Base-by-base conservation (phyloP, 2,797 vertebrate genomes). In the Vultur gryphus region DNA sequence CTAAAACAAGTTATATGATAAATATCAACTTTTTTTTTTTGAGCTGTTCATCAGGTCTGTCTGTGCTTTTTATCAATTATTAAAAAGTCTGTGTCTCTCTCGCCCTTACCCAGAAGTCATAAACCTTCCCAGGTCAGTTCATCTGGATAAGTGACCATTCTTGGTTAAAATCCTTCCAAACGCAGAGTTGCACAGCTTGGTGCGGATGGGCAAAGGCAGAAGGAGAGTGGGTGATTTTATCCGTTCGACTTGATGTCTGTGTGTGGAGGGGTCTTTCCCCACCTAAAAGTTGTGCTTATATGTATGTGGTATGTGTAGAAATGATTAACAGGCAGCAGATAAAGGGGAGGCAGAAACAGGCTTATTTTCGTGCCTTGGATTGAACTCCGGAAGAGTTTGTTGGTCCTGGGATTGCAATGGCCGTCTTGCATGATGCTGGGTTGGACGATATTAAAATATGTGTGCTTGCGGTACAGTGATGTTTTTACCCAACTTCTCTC, bases 11-110 rank as follows among this genome's bases (percentile, higher is more conserved):
- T 85, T 87, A 8, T 10, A 18, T 54, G 28, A 70, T 87, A 91
- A 69, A 92, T 89, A 78, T 17, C 6, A 64, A 28, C 52, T 59
- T 20, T 76, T 29, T 69, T 58, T 75, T 75, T 92, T 87, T 70
- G 9, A 95, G 44, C 92, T 75, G 20, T 94, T 89, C 20, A 29
- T 93, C 31, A 43, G 33, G 41, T 85, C 85, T 95, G 37, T 83
- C 87, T 75, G 75, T 87, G 83, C 78, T 94, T 96, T 37, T 94
- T 94, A 82, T 87, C 80, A 75, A 77, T 93, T 95, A 77, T 62
- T 95, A 44, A 96, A 84, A 84, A 92, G 72, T 67, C 79, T 96
- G 48, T 12, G 29, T 94, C 93, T 96, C 84, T 86, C 83, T 97
- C 37, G 57, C 82, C 83, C 61, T 51, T 89, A 93, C 54, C 19